Conservation (phyloP, 2,113 vertebrate genomes). For the Tauraco erythrolophus region DNA sequence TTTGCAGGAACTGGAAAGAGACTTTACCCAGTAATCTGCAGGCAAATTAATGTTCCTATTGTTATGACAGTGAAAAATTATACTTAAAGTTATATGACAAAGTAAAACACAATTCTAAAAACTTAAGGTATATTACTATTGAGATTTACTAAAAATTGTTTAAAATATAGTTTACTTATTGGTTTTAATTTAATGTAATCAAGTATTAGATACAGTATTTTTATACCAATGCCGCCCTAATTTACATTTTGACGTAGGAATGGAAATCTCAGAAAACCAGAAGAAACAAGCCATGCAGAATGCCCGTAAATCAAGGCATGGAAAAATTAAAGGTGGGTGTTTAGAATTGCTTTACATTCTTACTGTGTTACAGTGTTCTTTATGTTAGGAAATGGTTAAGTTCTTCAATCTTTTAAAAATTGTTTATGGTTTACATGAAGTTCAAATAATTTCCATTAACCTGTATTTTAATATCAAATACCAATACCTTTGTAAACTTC, state of each 20-base stretch:
- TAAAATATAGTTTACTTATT: background rate
- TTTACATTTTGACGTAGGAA: constrained; percentile 79
- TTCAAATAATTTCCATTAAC: background rate
- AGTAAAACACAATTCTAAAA: background rate
- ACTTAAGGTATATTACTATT: background rate
- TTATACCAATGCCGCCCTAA: background rate
- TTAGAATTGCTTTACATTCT: background rate
- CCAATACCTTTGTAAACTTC: background rate
- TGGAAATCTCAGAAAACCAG: constrained; percentile 93
- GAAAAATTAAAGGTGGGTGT: constrained; percentile 90
- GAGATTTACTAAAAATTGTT: background rate
- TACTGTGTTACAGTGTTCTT: background rate
- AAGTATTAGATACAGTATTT: background rate
- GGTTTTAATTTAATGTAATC: background rate
- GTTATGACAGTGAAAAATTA: background rate
- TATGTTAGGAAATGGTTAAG: background rate
- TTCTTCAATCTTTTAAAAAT: background rate
- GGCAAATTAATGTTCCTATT: background rate
- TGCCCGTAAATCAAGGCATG: constrained; percentile 89
- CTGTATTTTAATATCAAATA: background rate
- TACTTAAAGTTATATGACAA: background rate
- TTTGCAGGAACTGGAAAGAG: background rate
- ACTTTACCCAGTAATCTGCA: background rate
- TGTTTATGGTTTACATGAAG: background rate
- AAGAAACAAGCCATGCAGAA: constrained; percentile 93